These are phyloP conservation scores for Helostoma temminkii DNA, from an alignment of 2,797 vertebrate genomes.

Conservation along the genomic window DNA sequence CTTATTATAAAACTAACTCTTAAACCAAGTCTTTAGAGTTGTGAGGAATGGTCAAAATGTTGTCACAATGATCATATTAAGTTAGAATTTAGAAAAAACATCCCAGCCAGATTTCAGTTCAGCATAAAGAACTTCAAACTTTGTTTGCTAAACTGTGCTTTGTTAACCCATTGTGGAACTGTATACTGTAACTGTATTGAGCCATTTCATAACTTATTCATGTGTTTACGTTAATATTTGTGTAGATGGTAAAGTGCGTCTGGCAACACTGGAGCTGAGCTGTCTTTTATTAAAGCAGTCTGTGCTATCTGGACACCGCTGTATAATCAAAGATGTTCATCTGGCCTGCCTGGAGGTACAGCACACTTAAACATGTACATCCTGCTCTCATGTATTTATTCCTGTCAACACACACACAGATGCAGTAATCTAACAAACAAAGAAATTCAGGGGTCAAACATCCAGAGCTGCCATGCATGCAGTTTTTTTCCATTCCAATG, in stretches of 20 bases:
- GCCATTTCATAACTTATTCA: background rate
- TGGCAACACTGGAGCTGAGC: conserved; percentile 94
- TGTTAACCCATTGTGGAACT: too few relatives aligned
- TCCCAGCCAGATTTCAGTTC: too few relatives aligned
- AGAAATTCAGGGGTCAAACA: background rate
- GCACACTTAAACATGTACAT: background rate
- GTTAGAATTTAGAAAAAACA: too few relatives aligned
- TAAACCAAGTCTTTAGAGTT: too few relatives aligned
- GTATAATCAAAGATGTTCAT: conserved; percentile 95
- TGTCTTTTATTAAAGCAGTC: conserved; percentile 95
- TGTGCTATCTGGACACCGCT: conserved; percentile 87
- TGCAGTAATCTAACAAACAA: too few relatives aligned
- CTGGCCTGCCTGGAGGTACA: conserved; percentile 95
- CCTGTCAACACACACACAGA: background rate
- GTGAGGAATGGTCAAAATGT: too few relatives aligned
- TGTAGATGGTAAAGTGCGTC: conserved; percentile 92
- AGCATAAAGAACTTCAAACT: too few relatives aligned
- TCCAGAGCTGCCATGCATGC: too few relatives aligned
- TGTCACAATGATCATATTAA: too few relatives aligned
- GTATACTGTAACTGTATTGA: background rate
- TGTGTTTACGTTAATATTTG: conserved; percentile 14
- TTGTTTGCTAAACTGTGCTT: background rate
- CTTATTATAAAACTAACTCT: too few relatives aligned
- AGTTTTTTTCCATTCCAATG: background rate
- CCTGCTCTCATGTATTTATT: background rate